Evolutionary conservation across 2,113 vertebrate species (phyloP).

Genomic region (Tonatia bakeri): DNA sequence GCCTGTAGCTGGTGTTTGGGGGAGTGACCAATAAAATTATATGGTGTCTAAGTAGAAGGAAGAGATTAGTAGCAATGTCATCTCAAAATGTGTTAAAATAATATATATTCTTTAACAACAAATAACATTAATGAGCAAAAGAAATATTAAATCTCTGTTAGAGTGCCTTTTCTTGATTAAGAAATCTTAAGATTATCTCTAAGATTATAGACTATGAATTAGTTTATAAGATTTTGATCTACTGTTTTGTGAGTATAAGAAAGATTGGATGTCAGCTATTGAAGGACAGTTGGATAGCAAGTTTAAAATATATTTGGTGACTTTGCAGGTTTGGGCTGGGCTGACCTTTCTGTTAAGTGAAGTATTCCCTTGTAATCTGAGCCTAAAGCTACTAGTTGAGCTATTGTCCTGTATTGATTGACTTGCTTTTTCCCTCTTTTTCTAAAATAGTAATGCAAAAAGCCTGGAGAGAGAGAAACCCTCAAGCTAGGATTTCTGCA

Average conservation of each 20-base stretch:
- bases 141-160: not conserved
- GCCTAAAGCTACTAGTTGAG: conserved; percentile 51
- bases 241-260: not conserved
- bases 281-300: not conserved
- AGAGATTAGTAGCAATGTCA: not conserved
- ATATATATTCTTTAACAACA: not conserved
- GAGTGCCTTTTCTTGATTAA: conserved; percentile 8
- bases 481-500: conserved; percentile 97
- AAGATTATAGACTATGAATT: not conserved
- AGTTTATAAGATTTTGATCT: conserved; percentile 13
- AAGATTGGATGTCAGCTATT: not conserved
- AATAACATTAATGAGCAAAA: not conserved
- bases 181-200: not conserved
- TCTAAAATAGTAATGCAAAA: conserved; percentile 95
- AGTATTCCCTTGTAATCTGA: conserved; percentile 37
- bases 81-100: conserved; percentile 29
- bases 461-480: conserved; percentile 98
- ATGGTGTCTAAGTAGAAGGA: not conserved
- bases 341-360: conserved; percentile 38
- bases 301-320: conserved; percentile 22
- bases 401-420: conserved; percentile 28
- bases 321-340: not conserved
- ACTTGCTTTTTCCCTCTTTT: conserved; percentile 63
- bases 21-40: not conserved
- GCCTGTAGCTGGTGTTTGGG: not conserved